phyloP scores from a whole-genome alignment of 2,888 invertebrate species.

The Nasonovia ribisnigri region DNA sequence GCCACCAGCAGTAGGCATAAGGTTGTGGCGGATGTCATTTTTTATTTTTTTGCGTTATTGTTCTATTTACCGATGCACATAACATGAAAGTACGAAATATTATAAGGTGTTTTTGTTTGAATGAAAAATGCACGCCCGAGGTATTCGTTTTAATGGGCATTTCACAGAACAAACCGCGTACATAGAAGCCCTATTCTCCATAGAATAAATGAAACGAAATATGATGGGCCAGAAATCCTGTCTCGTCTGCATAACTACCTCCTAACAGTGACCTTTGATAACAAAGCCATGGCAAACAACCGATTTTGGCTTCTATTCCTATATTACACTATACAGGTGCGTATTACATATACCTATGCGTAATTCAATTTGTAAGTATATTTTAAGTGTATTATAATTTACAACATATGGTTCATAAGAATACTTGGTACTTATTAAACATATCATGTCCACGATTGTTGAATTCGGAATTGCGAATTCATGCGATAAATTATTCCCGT shows the following conservation, averaged over 20 bases:
- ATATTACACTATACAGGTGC: too few species aligned
- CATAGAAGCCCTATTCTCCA: neutral
- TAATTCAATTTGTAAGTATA: too few species aligned
- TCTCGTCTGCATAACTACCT: neutral
- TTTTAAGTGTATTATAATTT: too few species aligned
- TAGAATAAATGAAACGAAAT: constrained; percentile 20
- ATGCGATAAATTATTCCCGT: too few species aligned
- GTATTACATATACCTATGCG: too few species aligned
- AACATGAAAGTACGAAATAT: neutral
- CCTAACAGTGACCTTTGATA: neutral
- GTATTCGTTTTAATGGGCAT: constrained; percentile 33
- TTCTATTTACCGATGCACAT: constrained; percentile 18
- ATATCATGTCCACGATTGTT: too few species aligned
- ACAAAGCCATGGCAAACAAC: neutral
- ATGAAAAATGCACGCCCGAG: constrained; percentile 3
- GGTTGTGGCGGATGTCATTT: constrained; percentile 34
- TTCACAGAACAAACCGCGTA: constrained; percentile 12
- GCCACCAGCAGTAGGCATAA: neutral
- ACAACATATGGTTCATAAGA: too few species aligned
- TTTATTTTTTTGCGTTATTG: neutral
- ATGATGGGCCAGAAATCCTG: neutral
- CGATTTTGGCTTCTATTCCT: neutral
- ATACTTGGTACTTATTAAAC: too few species aligned
- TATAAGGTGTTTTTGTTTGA: constrained; percentile 38
- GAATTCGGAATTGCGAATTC: too few species aligned